Conservation (phyloP, 2,888 invertebrate species). For the Thecocarcelia acutangulata region DNA sequence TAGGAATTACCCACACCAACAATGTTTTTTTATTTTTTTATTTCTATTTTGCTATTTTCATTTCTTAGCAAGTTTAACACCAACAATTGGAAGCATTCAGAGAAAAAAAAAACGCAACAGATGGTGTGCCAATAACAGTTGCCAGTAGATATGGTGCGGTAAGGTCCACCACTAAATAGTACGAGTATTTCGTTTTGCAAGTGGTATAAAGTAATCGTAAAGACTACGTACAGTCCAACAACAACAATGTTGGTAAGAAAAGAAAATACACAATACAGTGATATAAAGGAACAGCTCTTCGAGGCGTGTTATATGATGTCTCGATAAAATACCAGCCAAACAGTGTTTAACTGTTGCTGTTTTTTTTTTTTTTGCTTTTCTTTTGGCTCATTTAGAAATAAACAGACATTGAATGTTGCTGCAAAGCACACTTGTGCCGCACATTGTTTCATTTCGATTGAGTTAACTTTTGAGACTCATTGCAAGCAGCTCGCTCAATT, state of each 20-base stretch:
- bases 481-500: constrained; percentile 44
- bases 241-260: constrained; percentile 52
- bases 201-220: constrained; percentile 25
- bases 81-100: constrained; percentile 62
- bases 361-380: too few relatives aligned
- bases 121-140: constrained; percentile 61
- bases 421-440: constrained; percentile 40
- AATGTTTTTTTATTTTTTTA: constrained; percentile 14
- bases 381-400: constrained; percentile 56
- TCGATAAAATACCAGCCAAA: constrained; percentile 80
- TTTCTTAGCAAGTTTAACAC: constrained; percentile 61
- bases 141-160: constrained; percentile 58
- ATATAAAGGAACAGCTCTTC: constrained; percentile 77
- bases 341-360: constrained; percentile 44
- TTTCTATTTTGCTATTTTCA: constrained; percentile 30
- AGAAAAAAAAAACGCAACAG: constrained; percentile 57
- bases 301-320: constrained; percentile 81
- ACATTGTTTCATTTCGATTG: constrained; percentile 40
- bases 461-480: constrained; percentile 22
- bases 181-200: constrained; percentile 22
- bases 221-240: constrained; percentile 36
- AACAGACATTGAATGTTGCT: constrained; percentile 29
- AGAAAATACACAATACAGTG: constrained; percentile 72
- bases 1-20: constrained; percentile 58
- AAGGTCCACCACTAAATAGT: constrained; percentile 45